Evolutionary conservation across 37 sponge, comb jelly and placozoan genomes (phyloP), one percentile per base, ranked within the genome.

Genomic region (Beroe forskalii): DNA sequence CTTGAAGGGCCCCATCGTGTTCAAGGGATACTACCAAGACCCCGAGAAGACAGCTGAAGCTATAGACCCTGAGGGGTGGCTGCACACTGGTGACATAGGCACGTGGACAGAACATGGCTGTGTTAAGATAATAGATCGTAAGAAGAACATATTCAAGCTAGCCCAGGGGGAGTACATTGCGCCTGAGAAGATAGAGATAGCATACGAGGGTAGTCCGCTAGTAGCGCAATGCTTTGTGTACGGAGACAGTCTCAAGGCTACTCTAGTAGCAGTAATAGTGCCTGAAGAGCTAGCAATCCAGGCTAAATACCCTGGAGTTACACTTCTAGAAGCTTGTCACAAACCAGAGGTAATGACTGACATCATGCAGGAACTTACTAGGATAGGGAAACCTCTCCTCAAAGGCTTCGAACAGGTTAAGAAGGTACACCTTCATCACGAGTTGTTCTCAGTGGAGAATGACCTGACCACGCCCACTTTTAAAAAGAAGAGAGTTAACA

Each of bases 161-260:
- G 62, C 94, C n/a, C 97, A 97, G 92, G 99, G 99, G 60, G 96
- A 96, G 90, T 98, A 98, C 89, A 90, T 98, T 32, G 96, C 99
- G 39, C 99, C 99, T 30, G 99, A 98, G 92, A 98, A 98, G 92
- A 89, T 96, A 23, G 99, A 98, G 95, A 94, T 92, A 31, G 91
- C 93, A 2, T 98, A 96, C 91, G 33, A 67, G 27, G 42, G 92
- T 0, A 92, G 93, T 19, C 60, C 62, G 30, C 92, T 92, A 39
- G 92, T 98, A 3, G 94, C 93, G 0, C 96, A 96, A 90, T 92
- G 89, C 25, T 98, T 94, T 90, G 63, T 96, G 24, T 93, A 94
- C 91, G 99, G 96, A 22, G 94, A 98, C 93, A 95, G 95, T 48
- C 92, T 95, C 33, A 93, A 96, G 92, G 91, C 90, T 14, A 44